Conservation (phyloP, 2,113 vertebrate genomes). For the Heterochromis multidens region DNA sequence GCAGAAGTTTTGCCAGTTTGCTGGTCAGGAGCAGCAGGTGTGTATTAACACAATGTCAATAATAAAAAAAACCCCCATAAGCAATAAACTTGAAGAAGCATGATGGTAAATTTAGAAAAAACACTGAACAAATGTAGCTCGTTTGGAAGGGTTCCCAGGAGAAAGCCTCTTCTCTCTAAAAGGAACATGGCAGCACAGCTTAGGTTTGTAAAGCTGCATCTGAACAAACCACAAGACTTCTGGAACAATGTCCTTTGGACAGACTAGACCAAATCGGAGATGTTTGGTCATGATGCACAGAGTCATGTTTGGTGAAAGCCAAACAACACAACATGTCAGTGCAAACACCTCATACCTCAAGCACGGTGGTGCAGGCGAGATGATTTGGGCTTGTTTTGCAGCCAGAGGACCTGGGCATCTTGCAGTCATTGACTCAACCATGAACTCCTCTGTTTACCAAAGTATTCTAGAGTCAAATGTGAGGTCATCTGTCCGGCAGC, state of each 20-base stretch:
- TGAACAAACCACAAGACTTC: neutral
- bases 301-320: neutral
- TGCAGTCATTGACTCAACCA: neutral
- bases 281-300: neutral
- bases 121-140: neutral
- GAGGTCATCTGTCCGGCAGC: neutral
- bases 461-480: neutral
- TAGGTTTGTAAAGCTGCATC: neutral
- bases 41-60: neutral
- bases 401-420: neutral
- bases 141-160: neutral
- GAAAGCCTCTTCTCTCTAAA: neutral
- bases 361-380: neutral
- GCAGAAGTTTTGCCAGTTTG: neutral
- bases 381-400: neutral
- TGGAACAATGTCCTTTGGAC: neutral
- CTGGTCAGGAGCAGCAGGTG: neutral
- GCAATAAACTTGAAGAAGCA: neutral
- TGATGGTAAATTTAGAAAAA: neutral
- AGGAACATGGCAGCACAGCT: neutral
- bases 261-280: neutral
- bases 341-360: neutral
- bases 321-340: neutral
- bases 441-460: neutral
- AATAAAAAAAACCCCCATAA: accelerated